Evolutionary conservation across 2,797 vertebrate genomes (phyloP).

Genomic region (Poeciliopsis presidionis): DNA sequence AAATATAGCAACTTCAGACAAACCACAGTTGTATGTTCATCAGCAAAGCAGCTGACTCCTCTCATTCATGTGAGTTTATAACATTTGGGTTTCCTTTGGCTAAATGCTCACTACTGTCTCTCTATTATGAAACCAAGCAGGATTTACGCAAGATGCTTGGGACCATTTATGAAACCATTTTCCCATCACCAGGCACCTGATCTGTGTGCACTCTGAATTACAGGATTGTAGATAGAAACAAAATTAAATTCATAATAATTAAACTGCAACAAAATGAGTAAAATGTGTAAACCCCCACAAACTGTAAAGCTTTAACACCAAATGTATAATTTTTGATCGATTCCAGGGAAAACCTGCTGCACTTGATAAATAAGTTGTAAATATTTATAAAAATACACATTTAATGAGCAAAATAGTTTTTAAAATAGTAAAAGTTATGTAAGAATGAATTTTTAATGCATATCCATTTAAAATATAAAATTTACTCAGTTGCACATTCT

Average conservation of each 20-base stretch:
- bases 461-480: neutral
- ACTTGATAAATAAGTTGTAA: neutral
- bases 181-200: neutral
- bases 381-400: neutral
- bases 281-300: too few species aligned
- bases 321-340: neutral
- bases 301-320: neutral
- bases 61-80: slow-evolving; percentile 33
- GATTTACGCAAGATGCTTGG: slow-evolving; percentile 25
- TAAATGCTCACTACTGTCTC: slow-evolving; percentile 28
- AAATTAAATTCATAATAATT: neutral
- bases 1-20: slow-evolving; percentile 52
- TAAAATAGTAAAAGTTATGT: neutral
- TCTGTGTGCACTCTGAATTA: neutral
- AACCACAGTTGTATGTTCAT: slow-evolving; percentile 46
- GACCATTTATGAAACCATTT: slow-evolving; percentile 6
- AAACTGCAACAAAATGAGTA: neutral
- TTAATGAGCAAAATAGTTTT: neutral
- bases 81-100: slow-evolving; percentile 20
- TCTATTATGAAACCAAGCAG: slow-evolving; percentile 25
- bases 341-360: neutral
- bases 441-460: neutral
- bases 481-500: neutral
- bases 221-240: neutral
- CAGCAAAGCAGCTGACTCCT: slow-evolving; percentile 67